Base-by-base conservation (phyloP, 2,113 vertebrate genomes). In the Tragelaphus buxtoni region DNA sequence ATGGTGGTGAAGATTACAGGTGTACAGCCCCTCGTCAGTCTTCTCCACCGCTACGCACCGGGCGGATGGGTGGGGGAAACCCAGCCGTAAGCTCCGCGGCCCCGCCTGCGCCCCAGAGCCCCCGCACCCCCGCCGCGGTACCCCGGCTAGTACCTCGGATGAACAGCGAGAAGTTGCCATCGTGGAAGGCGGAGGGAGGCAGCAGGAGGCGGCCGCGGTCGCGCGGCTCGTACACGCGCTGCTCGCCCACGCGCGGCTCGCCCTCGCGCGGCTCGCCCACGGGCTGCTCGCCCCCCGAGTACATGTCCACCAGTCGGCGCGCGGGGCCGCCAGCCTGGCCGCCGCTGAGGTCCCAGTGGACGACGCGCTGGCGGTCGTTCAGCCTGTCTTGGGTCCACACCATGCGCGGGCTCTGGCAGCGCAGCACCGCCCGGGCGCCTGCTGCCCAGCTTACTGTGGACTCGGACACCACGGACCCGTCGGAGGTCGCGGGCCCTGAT, bases 131-230 rank as follows among this genome's bases (percentile, higher is more conserved):
- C 18, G 26, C 88, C 35, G 45, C 12, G 9, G 20, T 18, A 13
- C 35, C 58, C 0, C 0, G 49, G 17, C 30, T 13, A 74, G 0
- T 83, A 99, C 99, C 98, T 98, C 98, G 98, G 94, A 99, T 98
- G 94, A 99, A 92, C 90, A 99, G 98, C 5, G 99, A 99, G 98
- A 99, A 99, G 98, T 99, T 99, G 95, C 99, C 99, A 0, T 99
- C 99, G 0, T 49, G 98, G 65, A 99, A 99, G 0, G 99, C 99
- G 0, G 99, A 98, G 22, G 98, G 89, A 0, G 99, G 97, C 96
- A 99, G 97, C 90, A 98, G 98, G 45, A 99, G 96, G 63, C 99
- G 99, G 7, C 99, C 99, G 61, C 96, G 98, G 98, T 99, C 99
- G 96, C 99, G 98, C 74, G 97, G 94, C n/a, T 99, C 99, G 96